A percentile compares a stretch with the other conserved stretches of the same genome.
These are phyloP conservation scores for Achroia grisella DNA, from an alignment of 1,140 invertebrate genomes.

Conservation along the genomic window DNA sequence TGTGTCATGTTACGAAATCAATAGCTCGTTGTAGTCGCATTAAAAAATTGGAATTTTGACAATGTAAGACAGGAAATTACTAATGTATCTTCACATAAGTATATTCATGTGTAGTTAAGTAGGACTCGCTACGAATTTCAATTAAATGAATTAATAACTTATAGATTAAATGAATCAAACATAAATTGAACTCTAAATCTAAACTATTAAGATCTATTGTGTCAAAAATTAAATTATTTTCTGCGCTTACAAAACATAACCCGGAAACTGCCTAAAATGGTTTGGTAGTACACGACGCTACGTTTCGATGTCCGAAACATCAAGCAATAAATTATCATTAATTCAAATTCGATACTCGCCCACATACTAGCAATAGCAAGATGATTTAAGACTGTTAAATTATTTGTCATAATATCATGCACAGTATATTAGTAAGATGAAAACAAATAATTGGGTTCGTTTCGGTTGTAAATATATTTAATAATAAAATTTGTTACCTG, in stretches of 20 bases:
- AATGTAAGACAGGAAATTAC: neutral
- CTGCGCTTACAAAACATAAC: constrained; percentile 8
- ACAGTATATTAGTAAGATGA: constrained; percentile 6
- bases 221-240: no score
- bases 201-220: no score
- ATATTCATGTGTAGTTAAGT: constrained; percentile 27
- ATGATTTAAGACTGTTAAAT: constrained; percentile 46
- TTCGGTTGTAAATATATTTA: constrained; percentile 1
- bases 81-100: constrained; percentile 4
- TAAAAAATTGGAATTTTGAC: neutral
- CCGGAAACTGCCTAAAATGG: constrained; percentile 62
- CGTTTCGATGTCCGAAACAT: constrained; percentile 45
- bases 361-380: constrained; percentile 41
- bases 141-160: constrained; percentile 23
- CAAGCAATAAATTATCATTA: constrained; percentile 55
- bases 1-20: neutral
- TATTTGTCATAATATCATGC: constrained; percentile 26
- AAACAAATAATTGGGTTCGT: constrained; percentile 19
- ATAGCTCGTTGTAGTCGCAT: neutral
- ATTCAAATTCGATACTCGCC: constrained; percentile 61
- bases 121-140: constrained; percentile 39
- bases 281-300: constrained; percentile 21
- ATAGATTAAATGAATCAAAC: no score
- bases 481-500: constrained; percentile 16
- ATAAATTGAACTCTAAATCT: no score